Evolutionary conservation across 2,888 invertebrate species (phyloP), one percentile per base, ranked within the genome.

Genomic region (Molorchus minor): DNA sequence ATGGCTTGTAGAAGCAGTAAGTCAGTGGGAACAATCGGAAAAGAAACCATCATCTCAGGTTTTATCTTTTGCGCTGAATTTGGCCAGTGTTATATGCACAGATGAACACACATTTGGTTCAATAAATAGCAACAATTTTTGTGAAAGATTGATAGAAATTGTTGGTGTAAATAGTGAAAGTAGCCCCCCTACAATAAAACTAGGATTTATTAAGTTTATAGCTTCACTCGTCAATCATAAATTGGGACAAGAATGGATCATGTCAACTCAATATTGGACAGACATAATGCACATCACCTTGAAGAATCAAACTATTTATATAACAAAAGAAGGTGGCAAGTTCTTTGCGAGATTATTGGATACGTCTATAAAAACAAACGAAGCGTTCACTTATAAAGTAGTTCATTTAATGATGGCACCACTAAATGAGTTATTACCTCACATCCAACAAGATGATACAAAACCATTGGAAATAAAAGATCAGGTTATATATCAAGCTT

Each of bases 251-350:
- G 79, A 83, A 20, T 92, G 89, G 87, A 80, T 92, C 2, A 80
- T 86, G n/a, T 79, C 84, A 56, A 82, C 81, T 58, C 86, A 84
- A 12, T 77, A 84, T 10, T 92, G 92, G 91, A 84, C 82, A 58
- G 83, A 87, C 67, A 84, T 90, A 20, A 78, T 91, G 2, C 82
- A 82, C 56, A 84, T 87, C 46, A 87, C 86, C 59, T 85, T 88
- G 67, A 82, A 85, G 53, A 87, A 86, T 75, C 86, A 88, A 60
- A 92, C 92, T 0, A 81, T 92, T 35, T 92, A 91, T 72, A 86
- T 92, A 7, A 84, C 87, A 0, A 83, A 88, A 20, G 88, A 89
- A 87, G 33, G 88, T 4, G 86, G 88, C 53, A 83, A 84, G 57
- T 87, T 92, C 69, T 80, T 90, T 13, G 83, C 84, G 13, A 82